Evolutionary conservation across 2,888 invertebrate genomes (phyloP).

Genomic region (Mythimna ferrago): DNA sequence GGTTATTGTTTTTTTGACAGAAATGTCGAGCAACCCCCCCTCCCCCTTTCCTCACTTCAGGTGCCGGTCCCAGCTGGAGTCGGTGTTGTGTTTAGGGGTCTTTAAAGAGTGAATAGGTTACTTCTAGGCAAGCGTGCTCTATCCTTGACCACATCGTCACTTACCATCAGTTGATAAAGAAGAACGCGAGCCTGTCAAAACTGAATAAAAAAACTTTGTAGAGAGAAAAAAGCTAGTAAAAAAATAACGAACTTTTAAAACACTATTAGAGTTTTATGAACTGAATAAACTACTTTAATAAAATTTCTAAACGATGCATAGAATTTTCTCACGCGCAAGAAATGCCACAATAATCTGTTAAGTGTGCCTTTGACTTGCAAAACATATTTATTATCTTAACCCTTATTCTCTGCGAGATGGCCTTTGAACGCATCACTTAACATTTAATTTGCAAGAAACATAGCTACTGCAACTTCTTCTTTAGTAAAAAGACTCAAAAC

Average conservation of each 20-base stretch:
- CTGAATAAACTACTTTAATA: neutral
- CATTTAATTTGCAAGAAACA: conserved; percentile 49
- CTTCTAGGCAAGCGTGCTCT: no score
- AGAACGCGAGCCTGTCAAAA: no score
- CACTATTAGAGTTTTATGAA: neutral
- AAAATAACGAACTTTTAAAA: neutral
- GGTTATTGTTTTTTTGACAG: conserved; percentile 45
- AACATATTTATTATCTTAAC: conserved; percentile 47
- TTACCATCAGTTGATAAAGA: no score
- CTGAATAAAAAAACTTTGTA: no score
- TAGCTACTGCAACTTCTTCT: conserved; percentile 17
- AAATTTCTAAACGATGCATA: conserved; percentile 8
- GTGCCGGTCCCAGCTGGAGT: no score
- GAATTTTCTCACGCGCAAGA: conserved; percentile 31
- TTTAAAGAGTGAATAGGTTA: no score
- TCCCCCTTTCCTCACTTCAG: no score
- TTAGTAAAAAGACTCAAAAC: conserved; percentile 12
- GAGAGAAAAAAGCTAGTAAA: neutral
- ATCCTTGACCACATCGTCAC: no score
- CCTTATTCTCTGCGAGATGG: conserved; percentile 36
- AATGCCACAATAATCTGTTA: conserved; percentile 31
- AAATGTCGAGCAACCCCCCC: neutral
- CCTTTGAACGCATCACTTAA: conserved; percentile 61
- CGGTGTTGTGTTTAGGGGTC: no score
- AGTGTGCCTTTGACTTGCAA: conserved; percentile 42